phyloP scores from a whole-genome alignment of 2,888 invertebrate species.

The Drosophila melanosoma region DNA sequence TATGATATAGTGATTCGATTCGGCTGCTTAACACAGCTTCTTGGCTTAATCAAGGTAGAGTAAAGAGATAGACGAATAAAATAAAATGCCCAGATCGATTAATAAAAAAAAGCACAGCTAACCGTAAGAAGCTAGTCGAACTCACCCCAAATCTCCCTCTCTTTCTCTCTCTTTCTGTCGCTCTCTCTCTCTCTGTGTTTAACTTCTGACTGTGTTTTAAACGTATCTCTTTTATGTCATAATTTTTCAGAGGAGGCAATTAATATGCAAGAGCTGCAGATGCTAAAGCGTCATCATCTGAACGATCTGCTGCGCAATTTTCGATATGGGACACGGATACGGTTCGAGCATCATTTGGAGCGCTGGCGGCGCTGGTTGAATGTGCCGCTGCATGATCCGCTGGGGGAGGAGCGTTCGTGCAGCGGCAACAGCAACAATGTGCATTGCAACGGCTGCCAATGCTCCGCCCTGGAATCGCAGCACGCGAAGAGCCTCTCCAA shows the following conservation, averaged over 20 bases:
- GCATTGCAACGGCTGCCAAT: conserved; percentile 63
- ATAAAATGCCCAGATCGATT: background rate
- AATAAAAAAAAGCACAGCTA: background rate
- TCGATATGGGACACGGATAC: conserved; percentile 76
- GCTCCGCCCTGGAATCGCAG: conserved; percentile 18
- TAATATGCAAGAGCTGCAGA: conserved; percentile 73
- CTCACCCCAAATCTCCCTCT: background rate
- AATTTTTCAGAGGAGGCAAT: conserved; percentile 72
- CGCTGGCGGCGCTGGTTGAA: conserved; percentile 78
- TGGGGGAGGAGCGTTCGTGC: conserved; percentile 4
- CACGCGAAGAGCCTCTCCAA: conserved; percentile 31
- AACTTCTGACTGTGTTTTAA: background rate
- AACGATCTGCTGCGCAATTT: conserved; percentile 65
- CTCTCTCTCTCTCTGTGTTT: background rate
- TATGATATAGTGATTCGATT: background rate
- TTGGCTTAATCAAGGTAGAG: background rate
- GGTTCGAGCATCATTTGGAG: conserved; percentile 80
- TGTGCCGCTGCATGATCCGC: conserved; percentile 62
- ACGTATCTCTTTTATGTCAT: background rate
- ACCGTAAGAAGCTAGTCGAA: background rate
- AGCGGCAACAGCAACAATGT: background rate
- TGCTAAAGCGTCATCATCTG: conserved; percentile 75
- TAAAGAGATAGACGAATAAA: background rate
- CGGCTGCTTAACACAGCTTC: background rate
- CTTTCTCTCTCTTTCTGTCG: background rate